Evolutionary conservation across 2,113 vertebrate species (phyloP), one percentile per base, ranked within the genome.

Genomic region (Melanerpes aurifrons): DNA sequence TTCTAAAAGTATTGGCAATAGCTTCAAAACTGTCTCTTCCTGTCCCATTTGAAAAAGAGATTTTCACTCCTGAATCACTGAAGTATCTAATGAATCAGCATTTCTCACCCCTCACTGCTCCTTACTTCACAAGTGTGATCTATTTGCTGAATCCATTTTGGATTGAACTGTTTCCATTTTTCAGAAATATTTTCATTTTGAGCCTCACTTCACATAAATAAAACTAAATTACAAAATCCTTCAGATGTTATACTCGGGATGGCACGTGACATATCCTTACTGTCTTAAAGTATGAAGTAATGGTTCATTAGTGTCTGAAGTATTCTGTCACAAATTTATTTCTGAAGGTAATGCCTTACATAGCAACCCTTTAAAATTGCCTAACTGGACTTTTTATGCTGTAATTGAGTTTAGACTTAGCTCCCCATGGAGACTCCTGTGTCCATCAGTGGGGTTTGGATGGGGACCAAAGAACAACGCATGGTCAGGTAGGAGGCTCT

Each of bases 381-480:
- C 57, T 77, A 26, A 35, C 43, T 67, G 40, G 19, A 32, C 31
- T 37, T 89, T 87, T 92, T 74, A 63, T 82, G 68, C 31, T 53
- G 28, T 6, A 5, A 67, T 74, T 56, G 67, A 80, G 59, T 73
- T 84, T 56, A 31, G 43, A 70, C 47, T 89, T 13, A 31, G 62
- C 14, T 94, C 64, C 67, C 54, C 0, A 1, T 47, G 87, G 75
- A 76, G 86, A 43, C 15, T 82, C 19, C 70, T 2, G 2, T 57
- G 68, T 87, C 82, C 57, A 40, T 92, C 81, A 74, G 43, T 5
- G 2, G 57, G 40, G 48, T 82, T 95, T 95, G 91, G 87, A 86
- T n/a, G 17, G 4, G 7, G 53, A 82, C 91, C 89, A 89, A 82
- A 79, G 66, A 91, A 59, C 56, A 87, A 70, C 5, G 5, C 79